Conservation (phyloP, 2,888 invertebrate genomes). For the Ichneumoninae sp. region DNA sequence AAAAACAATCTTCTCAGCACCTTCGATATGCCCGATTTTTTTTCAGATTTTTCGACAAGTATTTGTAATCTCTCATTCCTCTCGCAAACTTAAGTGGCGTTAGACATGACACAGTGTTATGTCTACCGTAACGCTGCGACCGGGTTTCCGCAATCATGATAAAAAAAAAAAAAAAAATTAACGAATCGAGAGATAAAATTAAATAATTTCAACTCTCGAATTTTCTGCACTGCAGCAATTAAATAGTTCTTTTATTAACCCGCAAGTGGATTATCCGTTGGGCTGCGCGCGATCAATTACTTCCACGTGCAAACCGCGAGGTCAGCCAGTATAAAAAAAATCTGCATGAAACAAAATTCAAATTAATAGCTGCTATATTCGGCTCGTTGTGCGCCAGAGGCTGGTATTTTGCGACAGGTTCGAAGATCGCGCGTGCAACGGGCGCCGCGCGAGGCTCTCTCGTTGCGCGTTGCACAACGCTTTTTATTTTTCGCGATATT, state of each 20-base stretch:
- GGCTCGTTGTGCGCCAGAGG: constrained; percentile 5
- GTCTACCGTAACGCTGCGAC: too few relatives aligned
- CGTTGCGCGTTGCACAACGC: constrained; percentile 9
- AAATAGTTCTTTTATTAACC: constrained; percentile 12
- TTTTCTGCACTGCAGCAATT: neutral
- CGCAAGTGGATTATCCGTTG: constrained; percentile 36
- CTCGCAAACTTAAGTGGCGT: too few relatives aligned
- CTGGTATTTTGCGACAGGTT: neutral
- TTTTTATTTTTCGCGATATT: constrained; percentile 13
- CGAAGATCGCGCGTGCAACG: neutral
- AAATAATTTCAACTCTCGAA: constrained; percentile 3
- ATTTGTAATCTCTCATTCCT: too few relatives aligned
- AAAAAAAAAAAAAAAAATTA: neutral
- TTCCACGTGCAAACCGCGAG: neutral
- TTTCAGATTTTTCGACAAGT: too few relatives aligned
- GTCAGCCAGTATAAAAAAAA: neutral
- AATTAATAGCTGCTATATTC: constrained; percentile 20
- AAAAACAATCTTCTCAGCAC: too few relatives aligned
- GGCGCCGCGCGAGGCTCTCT: constrained; percentile 5
- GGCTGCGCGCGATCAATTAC: neutral
- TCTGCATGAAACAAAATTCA: constrained; percentile 14
- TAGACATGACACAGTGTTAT: too few relatives aligned
- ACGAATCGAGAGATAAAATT: neutral
- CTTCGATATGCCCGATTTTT: too few relatives aligned
- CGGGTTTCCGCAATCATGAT: too few relatives aligned